Evolutionary conservation across 2,888 invertebrate genomes (phyloP).

Genomic region (Noctua janthina): DNA sequence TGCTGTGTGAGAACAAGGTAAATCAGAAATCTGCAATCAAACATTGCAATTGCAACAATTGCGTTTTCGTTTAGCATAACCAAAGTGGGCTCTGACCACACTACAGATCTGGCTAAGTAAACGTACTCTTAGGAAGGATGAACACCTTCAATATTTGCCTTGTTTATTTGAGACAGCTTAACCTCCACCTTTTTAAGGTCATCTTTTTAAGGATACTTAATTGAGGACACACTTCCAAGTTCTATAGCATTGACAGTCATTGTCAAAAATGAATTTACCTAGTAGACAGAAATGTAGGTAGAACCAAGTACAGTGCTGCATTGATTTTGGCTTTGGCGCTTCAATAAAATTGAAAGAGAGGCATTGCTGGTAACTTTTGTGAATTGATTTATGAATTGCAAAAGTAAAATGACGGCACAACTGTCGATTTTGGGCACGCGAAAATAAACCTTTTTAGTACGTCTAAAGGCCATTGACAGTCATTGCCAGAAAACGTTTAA

Average conservation of each 20-base stretch:
- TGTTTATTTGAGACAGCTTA: constrained; percentile 9
- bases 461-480: neutral
- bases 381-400: neutral
- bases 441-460: neutral
- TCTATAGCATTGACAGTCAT: neutral
- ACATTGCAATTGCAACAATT: neutral
- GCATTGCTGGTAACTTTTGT: neutral
- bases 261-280: neutral
- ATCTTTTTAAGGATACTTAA: constrained; percentile 11
- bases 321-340: neutral
- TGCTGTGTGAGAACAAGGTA: neutral
- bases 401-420: neutral
- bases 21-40: neutral
- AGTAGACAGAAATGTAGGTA: neutral
- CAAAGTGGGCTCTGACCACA: neutral
- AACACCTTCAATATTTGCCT: constrained; percentile 19
- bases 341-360: neutral
- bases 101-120: constrained; percentile 2
- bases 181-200: constrained; percentile 19
- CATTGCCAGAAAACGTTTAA: neutral
- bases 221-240: constrained; percentile 1
- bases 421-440: neutral
- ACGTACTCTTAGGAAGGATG: neutral
- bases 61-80: constrained; percentile 4
- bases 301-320: neutral